Conservation (phyloP, 1,140 invertebrate genomes). For the Fopius arisanus region DNA sequence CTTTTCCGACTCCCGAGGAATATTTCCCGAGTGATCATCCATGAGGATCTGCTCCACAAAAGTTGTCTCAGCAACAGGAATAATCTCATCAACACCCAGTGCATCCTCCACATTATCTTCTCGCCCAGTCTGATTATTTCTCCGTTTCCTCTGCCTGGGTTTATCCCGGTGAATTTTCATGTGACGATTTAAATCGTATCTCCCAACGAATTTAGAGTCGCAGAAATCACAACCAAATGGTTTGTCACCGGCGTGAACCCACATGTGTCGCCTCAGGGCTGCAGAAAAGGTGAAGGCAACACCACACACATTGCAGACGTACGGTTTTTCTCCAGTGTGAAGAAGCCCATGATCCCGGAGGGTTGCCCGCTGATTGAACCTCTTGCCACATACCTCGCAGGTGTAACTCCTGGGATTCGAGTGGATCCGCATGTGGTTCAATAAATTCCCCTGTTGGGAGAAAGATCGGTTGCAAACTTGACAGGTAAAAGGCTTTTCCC, state of each 20-base stretch:
- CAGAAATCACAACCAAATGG: constrained; percentile 64
- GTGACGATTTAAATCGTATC: constrained; percentile 58
- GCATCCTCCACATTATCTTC: constrained; percentile 23
- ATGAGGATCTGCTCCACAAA: constrained; percentile 52
- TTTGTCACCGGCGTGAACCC: constrained; percentile 61
- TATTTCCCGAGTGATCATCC: constrained; percentile 48
- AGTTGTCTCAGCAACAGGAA: constrained; percentile 42
- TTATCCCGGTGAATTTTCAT: constrained; percentile 54
- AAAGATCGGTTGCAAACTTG: constrained; percentile 64
- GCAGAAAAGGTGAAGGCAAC: constrained; percentile 59
- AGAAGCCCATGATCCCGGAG: constrained; percentile 60
- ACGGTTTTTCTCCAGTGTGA: constrained; percentile 66
- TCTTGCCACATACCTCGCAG: constrained; percentile 64
- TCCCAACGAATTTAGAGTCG: constrained; percentile 53
- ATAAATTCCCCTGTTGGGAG: constrained; percentile 67
- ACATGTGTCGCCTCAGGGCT: constrained; percentile 57
- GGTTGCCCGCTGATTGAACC: constrained; percentile 61
- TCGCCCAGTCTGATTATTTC: constrained; percentile 2
- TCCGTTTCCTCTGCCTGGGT: constrained; percentile 38
- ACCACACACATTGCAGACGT: constrained; percentile 63
- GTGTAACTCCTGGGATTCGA: constrained; percentile 63
- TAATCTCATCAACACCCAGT: not conserved
- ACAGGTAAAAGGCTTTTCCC: constrained; percentile 69
- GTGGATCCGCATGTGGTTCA: constrained; percentile 69
- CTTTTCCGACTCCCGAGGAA: constrained; percentile 54